Evolutionary conservation across 2,113 vertebrate genomes (phyloP).

Genomic region (Anser brachyrhynchus): DNA sequence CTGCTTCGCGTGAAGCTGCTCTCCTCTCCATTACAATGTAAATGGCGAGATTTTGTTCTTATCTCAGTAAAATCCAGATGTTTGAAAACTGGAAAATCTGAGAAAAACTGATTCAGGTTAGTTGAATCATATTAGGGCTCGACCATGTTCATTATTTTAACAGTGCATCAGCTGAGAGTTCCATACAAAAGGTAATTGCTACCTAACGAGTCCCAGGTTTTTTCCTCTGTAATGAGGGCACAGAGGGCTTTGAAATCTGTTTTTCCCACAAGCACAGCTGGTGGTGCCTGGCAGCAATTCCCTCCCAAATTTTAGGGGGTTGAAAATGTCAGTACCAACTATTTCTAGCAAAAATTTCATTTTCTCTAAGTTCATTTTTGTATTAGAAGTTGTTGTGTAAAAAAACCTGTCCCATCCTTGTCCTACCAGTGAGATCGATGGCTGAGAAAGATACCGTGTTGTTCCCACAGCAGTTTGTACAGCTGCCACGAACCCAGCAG

Average conservation of each 20-base stretch:
- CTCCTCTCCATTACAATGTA: background rate
- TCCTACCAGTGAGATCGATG: background rate
- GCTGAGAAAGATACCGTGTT: background rate
- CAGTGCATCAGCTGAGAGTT: background rate
- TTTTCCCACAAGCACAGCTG: background rate
- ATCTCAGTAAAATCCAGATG: fast-evolving
- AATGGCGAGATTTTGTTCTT: fast-evolving
- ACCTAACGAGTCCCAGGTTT: background rate
- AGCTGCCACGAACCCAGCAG: fast-evolving
- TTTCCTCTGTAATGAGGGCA: background rate
- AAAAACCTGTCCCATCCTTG: background rate
- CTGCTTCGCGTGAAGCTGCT: background rate
- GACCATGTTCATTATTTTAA: background rate
- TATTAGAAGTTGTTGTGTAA: background rate
- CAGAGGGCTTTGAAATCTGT: background rate
- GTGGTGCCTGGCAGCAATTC: background rate
- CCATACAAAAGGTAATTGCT: background rate
- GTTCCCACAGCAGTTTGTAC: background rate
- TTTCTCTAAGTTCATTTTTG: background rate
- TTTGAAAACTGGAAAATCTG: background rate
- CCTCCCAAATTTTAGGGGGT: background rate
- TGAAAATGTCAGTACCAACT: background rate
- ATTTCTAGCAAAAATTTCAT: background rate
- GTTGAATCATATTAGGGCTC: background rate
- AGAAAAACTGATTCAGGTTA: background rate